Percentiles rank a stretch among this genome's conserved stretches.
Conservation (phyloP, 2,113 vertebrate genomes). For the Pseudorhombus dupliciocellatus region DNA sequence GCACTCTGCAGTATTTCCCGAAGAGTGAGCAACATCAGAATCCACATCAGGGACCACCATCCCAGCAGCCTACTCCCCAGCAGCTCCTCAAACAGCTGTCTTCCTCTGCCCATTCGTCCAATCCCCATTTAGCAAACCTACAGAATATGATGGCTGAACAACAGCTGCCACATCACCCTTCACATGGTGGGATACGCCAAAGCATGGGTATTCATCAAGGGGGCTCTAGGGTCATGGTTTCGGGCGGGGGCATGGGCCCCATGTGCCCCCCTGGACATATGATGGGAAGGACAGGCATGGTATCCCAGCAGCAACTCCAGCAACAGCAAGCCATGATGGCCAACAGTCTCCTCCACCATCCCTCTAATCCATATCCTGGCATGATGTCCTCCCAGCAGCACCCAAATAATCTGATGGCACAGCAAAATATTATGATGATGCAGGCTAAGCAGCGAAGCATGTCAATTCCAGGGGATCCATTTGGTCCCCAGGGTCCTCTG, state of each 20-base stretch:
- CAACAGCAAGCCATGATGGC: slow-evolving; percentile 88
- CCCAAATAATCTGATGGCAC: slow-evolving; percentile 87
- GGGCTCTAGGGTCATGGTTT: slow-evolving; percentile 79
- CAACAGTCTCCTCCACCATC: slow-evolving; percentile 83
- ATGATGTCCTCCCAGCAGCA: slow-evolving; percentile 91
- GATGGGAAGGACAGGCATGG: slow-evolving; percentile 93
- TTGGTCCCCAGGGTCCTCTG: slow-evolving; percentile 88
- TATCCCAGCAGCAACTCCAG: slow-evolving; percentile 79
- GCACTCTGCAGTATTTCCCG: slow-evolving; percentile 98
- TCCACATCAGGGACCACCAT: slow-evolving; percentile 69
- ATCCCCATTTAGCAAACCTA: slow-evolving; percentile 95
- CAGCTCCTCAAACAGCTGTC: slow-evolving; percentile 82
- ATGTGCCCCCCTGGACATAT: slow-evolving; percentile 93
- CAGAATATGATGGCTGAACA: slow-evolving; percentile 99
- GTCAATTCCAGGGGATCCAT: slow-evolving; percentile 88
- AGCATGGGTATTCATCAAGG: slow-evolving; percentile 81
- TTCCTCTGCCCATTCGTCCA: slow-evolving; percentile 80
- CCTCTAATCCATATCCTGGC: slow-evolving; percentile 83
- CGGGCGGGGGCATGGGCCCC: slow-evolving; percentile 84
- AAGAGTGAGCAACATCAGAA: slow-evolving; percentile 84
- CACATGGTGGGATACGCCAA: slow-evolving; percentile 80
- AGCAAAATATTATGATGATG: slow-evolving; percentile 98
- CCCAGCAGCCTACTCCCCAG: slow-evolving; percentile 73
- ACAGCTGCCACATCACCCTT: slow-evolving; percentile 81
- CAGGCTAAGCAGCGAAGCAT: slow-evolving; percentile 93